A percentile compares a stretch with the other conserved stretches of the same genome.
Conservation (phyloP, 2,113 vertebrate species). For the Spermophilus dauricus region DNA sequence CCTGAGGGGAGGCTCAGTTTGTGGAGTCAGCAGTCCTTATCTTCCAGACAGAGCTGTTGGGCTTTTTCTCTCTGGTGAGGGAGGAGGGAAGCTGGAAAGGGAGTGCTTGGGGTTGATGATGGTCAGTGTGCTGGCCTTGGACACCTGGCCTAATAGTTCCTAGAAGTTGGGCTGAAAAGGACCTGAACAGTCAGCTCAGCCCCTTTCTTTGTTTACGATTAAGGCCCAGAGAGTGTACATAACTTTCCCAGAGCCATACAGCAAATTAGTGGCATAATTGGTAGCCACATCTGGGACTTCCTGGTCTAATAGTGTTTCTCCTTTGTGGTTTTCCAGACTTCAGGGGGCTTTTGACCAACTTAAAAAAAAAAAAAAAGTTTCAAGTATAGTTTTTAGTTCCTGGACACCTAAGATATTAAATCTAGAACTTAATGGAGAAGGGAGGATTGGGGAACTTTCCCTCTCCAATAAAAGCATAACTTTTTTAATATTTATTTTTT, state of each 20-base stretch:
- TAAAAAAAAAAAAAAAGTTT: not conserved
- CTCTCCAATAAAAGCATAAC: not conserved
- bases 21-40: slow-evolving; percentile 81
- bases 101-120: not conserved
- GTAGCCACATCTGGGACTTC: not conserved
- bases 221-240: not conserved
- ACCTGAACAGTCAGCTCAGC: not conserved
- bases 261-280: not conserved
- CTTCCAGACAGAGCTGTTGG: slow-evolving; percentile 68
- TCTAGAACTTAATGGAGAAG: slow-evolving; percentile 6
- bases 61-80: slow-evolving; percentile 62
- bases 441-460: not conserved
- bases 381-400: not conserved
- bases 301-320: not conserved
- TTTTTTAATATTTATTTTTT: not conserved
- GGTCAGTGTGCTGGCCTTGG: not conserved
- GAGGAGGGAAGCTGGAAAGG: slow-evolving; percentile 6
- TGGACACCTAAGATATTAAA: not conserved
- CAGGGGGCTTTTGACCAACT: not conserved
- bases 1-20: slow-evolving; percentile 56
- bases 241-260: not conserved
- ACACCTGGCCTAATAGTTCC: not conserved
- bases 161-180: not conserved
- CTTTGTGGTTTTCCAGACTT: not conserved
- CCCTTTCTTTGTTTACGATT: not conserved